Evolutionary conservation across 2,888 invertebrate species (phyloP), one percentile per base, ranked within the genome.

Genomic region (Ophion costatus): DNA sequence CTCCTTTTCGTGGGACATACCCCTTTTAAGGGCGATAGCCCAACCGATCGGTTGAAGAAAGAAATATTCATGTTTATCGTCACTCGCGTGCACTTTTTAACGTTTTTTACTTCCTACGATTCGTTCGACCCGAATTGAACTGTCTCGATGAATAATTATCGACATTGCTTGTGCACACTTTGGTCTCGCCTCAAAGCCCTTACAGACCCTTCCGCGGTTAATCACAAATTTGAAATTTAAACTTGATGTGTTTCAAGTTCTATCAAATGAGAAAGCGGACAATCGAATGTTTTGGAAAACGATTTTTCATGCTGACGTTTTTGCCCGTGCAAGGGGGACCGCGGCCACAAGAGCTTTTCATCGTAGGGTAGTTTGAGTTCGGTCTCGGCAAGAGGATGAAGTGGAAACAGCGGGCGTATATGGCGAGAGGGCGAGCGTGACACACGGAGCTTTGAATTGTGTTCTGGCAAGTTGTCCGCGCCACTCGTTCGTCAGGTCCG

Each of bases 1-100:
- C 77, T 77, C 20, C 59, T 69, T 67, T 76, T 70, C 51, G 75
- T 77, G 59, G 59, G 20, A 61, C 45, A 69, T 45, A n/a, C 14
- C n/a, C 33, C 29, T 66, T 14, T 29, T 63, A n/a, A 67, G 42
- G 57, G 22, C 22, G 38, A 59, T 24, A 66, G 67, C 57, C 56
- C 57, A 57, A 57, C 67, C n/a, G 11, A 66, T 9, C 57, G 14
- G 17, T 29, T 5, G 29, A n/a, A 14, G 45, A 24, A 51, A 57
- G 24, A 66, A 56, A 57, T 17, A n/a, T 29, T 51, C 20, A 2
- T 24, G 24, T 24, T 59, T 20, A 33, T 73, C 11, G 17, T 51
- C 29, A 20, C 63, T 45, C 20, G n/a, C n/a, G 38, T 45, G 42
- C 45, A 61, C 20, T 59, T 22, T 59, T 59, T n/a, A 14, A 10